Evolutionary conservation across 2,888 invertebrate genomes (phyloP), one percentile per base, ranked within the genome.

Genomic region (Apodemia hepburni): DNA sequence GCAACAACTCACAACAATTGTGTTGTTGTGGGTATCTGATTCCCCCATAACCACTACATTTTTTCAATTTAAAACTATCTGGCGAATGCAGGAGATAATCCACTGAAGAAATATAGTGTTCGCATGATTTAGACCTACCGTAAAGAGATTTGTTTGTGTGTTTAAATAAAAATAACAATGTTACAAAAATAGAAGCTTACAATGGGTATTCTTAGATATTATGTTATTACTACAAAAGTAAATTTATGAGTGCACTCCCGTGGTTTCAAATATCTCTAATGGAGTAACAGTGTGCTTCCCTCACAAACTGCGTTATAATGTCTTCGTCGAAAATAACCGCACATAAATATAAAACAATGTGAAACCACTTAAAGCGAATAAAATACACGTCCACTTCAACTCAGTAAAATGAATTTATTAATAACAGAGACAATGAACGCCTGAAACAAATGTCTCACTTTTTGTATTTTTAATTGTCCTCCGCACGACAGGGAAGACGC

Each of bases 321-420:
- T 87, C 84, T 81, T 80, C 76, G 82, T 84, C 88, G 78, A 89
- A 91, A 91, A 91, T 91, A 91, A 87, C 87, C 85, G 80, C 87
- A 89, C 90, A 91, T 91, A 90, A 91, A 91, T 90, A 90, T 87
- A 89, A 91, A 90, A 89, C 89, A 91, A 91, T 90, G 91, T 91
- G 89, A 90, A 89, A 90, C 91, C 91, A 91, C 91, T 91, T 91
- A 91, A 89, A 91, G 90, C 88, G 90, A 90, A 91, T 91, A 91
- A 91, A 91, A 90, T 89, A 89, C 89, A 91, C 85, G 88, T 88
- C 88, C 80, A 82, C 87, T 87, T 86, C 87, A 82, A 85, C 89
- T 89, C 90, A 76, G 83, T 90, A 90, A 91, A 91, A 91, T 91
- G 90, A 91, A 91, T 90, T 91, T 91, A 91, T 91, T 91, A 91